phyloP scores from a whole-genome alignment of 2,888 invertebrate genomes.

The Macaria liturata region DNA sequence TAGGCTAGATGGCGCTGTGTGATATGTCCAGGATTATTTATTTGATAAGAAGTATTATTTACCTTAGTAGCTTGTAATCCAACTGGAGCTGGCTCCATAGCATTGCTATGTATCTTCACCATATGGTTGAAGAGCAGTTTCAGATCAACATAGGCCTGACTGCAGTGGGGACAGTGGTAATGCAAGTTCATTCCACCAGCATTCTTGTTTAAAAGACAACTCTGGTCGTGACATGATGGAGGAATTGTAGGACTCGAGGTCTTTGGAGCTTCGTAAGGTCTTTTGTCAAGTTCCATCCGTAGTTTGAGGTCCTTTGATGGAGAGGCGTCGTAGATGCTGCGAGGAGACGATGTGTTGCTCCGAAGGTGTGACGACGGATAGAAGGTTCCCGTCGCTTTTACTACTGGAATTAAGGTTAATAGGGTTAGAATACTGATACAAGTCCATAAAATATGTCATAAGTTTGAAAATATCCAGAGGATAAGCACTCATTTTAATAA shows the following conservation, averaged over 20 bases:
- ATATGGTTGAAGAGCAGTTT: constrained; percentile 76
- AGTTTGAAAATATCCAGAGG: no score
- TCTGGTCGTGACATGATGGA: constrained; percentile 85
- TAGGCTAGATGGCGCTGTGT: no score
- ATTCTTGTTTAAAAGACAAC: constrained; percentile 72
- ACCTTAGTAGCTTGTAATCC: constrained; percentile 80
- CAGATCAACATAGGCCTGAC: constrained; percentile 74
- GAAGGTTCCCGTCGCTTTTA: constrained; percentile 96
- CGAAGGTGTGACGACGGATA: constrained; percentile 90
- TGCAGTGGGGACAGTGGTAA: constrained; percentile 76
- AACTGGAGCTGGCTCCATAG: constrained; percentile 66
- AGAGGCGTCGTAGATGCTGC: constrained; percentile 80
- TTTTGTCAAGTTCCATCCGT: constrained; percentile 71
- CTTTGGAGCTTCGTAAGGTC: constrained; percentile 62
- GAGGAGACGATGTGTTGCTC: constrained; percentile 80
- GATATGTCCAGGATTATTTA: not conserved
- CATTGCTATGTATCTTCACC: constrained; percentile 76
- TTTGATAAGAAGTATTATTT: constrained; percentile 24
- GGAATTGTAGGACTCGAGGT: constrained; percentile 71
- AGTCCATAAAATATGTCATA: not conserved
- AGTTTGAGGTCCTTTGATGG: constrained; percentile 78
- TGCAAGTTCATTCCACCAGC: constrained; percentile 75
- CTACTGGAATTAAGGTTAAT: constrained; percentile 86
- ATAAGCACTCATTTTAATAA: no score
- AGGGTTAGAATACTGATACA: constrained; percentile 26